These are phyloP conservation scores for Anoncus sp. DNA, from an alignment of 2,888 invertebrate genomes.

Conservation along the genomic window DNA sequence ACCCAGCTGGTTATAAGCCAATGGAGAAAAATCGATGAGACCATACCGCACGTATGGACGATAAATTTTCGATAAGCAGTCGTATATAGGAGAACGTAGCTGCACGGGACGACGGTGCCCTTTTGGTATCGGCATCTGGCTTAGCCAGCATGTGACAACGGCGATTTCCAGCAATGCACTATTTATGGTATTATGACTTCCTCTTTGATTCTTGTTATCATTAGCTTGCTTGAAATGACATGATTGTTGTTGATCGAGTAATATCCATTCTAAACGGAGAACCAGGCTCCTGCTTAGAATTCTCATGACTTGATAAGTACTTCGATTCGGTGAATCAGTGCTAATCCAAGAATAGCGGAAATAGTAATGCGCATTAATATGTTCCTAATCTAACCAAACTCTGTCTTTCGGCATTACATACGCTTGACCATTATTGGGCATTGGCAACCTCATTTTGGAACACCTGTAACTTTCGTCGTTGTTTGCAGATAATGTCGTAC, in stretches of 20 bases:
- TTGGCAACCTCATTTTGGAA: not conserved
- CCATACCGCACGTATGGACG: conserved; percentile 68
- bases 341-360: not conserved
- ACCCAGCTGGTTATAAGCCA: conserved; percentile 62
- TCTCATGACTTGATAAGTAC: not conserved
- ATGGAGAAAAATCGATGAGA: conserved; percentile 73
- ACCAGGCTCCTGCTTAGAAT: not conserved
- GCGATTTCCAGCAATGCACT: not conserved
- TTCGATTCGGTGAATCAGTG: not conserved
- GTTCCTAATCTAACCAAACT: not conserved
- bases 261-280: not conserved
- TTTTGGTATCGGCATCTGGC: not conserved
- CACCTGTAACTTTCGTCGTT: not conserved
- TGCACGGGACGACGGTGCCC: not conserved
- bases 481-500: not conserved
- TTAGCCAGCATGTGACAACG: conserved; percentile 1
- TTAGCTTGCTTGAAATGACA: not conserved
- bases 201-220: not conserved
- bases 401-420: not conserved
- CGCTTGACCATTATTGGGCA: not conserved
- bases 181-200: conserved; percentile 11
- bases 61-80: conserved; percentile 65
- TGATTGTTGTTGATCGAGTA: not conserved
- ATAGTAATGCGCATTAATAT: not conserved
- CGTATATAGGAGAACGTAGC: conserved; percentile 2